phyloP scores from a whole-genome alignment of 2,888 invertebrate species.

The Conchocele bisecta region DNA sequence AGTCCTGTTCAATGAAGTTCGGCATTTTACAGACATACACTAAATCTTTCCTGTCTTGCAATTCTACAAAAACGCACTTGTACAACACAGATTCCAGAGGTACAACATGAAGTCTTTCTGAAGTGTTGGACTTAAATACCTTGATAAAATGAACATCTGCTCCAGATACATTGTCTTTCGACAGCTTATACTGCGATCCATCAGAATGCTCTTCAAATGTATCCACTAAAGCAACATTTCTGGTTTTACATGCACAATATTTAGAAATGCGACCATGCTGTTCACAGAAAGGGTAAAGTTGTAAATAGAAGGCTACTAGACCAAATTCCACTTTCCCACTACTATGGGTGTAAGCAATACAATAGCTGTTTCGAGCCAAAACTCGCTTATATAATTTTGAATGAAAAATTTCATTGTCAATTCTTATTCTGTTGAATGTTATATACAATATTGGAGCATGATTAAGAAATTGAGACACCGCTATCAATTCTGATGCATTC shows the following conservation, averaged over 20 bases:
- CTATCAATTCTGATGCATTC: background rate
- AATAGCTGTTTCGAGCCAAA: conserved; percentile 11
- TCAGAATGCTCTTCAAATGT: background rate
- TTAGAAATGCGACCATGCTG: background rate
- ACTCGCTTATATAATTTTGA: conserved; percentile 11
- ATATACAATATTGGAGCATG: conserved; percentile 1
- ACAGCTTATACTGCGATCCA: background rate
- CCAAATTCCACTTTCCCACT: background rate
- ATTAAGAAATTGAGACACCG: conserved; percentile 8
- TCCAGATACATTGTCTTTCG: background rate
- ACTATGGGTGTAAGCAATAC: background rate
- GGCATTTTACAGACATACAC: conserved; percentile 15
- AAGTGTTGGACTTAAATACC: no score
- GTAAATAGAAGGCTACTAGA: background rate
- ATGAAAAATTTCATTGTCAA: conserved; percentile 19
- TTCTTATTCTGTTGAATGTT: conserved; percentile 13
- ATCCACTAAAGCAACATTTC: conserved; percentile 2
- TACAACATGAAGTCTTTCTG: background rate
- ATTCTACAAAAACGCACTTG: conserved; percentile 6
- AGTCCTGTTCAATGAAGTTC: conserved; percentile 2
- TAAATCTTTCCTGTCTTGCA: background rate
- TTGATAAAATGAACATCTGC: background rate
- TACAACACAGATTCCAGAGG: background rate
- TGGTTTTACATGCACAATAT: background rate
- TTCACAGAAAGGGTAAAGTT: conserved; percentile 2